A percentile compares a stretch with the other conserved stretches of the same genome.
These are phyloP conservation scores for Orchesella flavescens DNA, from an alignment of 2,888 invertebrate genomes.

Conservation along the genomic window DNA sequence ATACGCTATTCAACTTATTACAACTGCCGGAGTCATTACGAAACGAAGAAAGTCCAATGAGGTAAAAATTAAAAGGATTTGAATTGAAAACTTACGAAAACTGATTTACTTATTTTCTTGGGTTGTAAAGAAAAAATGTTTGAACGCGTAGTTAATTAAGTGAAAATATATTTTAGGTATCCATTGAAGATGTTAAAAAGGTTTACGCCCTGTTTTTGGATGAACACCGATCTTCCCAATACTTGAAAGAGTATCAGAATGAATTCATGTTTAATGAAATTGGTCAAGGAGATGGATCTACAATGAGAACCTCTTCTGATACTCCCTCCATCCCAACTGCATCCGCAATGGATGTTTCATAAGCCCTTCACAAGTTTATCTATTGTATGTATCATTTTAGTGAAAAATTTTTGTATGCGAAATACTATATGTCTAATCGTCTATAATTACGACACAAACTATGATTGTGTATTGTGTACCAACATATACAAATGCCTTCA, in stretches of 20 bases:
- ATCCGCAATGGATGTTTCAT: constrained; percentile 44
- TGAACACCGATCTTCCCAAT: constrained; percentile 93
- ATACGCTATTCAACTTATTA: constrained; percentile 98
- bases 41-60: constrained; percentile 89
- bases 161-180: constrained; percentile 76
- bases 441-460: no score
- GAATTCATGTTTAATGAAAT: constrained; percentile 88
- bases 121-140: no score
- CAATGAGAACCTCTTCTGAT: constrained; percentile 5
- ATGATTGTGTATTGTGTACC: no score
- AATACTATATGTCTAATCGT: no score
- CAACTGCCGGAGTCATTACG: constrained; percentile 95
- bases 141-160: constrained; percentile 13
- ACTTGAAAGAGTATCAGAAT: constrained; percentile 94
- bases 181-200: constrained; percentile 93
- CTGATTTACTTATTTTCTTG: no score
- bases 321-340: background rate
- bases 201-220: constrained; percentile 96
- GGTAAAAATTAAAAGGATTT: no score
- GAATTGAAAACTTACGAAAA: no score
- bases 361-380: background rate
- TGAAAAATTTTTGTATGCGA: background rate
- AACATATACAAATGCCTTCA: no score
- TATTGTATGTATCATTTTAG: background rate
- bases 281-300: constrained; percentile 58